Evolutionary conservation across 2,113 vertebrate species (phyloP), one percentile per base, ranked within the genome.

Genomic region (Miniopterus natalensis): DNA sequence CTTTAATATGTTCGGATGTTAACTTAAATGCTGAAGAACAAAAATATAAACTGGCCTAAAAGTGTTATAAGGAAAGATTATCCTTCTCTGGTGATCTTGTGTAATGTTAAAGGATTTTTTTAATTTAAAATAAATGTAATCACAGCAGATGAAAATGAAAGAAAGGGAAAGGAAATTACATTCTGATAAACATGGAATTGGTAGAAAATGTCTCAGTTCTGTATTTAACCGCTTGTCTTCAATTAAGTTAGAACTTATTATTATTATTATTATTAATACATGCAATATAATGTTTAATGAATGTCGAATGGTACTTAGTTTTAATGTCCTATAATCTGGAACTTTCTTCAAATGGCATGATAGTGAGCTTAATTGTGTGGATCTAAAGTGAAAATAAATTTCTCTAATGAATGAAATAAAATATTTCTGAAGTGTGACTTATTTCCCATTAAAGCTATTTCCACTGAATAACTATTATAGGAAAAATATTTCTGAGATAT

Each of bases 331-430:
- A 73, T 96, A 96, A 92, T 84, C 68, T 95, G n/a, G 66, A 97
- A 96, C 51, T 93, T 95, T 94, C 93, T 31, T 97, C 90, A 96
- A 86, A 96, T 96, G 45, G 20, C 71, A 78, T 84, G 77, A 42
- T 77, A 57, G 77, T 92, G 65, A 74, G 59, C 66, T 93, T 97
- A 97, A 97, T 96, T 96, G 90, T 88, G 57, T 96, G 93, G 95
- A 92, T 97, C 90, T 97, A 94, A 97, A 95, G 66, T 95, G 98
- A 97, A 95, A 97, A 92, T 91, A 96, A 97, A 97, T 97, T 95
- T 96, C 68, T 84, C 29, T 95, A 96, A 93, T 96, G 23, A 96
- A 74, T 96, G 36, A 97, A 92, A 97, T 96, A 87, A 88, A 92
- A 95, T 97, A 88, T 94, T 68, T 97, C 92, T 89, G 74, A 98